phyloP scores from a whole-genome alignment of 2,113 vertebrate species.

The Mesembrinibis cayennensis region DNA sequence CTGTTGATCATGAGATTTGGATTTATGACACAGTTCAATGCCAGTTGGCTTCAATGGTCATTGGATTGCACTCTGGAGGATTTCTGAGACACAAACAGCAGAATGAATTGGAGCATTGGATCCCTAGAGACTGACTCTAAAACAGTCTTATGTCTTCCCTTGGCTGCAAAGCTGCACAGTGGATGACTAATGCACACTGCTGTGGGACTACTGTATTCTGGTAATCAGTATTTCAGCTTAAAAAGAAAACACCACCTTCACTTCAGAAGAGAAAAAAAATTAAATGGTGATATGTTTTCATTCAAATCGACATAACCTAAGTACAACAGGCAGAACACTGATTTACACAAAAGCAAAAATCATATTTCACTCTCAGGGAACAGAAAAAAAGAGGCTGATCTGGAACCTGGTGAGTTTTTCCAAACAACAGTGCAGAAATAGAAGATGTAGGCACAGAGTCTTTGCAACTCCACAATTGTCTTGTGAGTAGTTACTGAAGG shows the following conservation, averaged over 20 bases:
- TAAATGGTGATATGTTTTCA: neutral
- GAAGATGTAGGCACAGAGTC: neutral
- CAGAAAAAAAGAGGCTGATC: neutral
- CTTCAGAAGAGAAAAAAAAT: neutral
- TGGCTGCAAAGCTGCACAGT: neutral
- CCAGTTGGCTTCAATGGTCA: conserved; percentile 54
- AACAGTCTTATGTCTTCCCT: neutral
- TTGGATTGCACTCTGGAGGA: conserved; percentile 18
- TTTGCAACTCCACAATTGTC: neutral
- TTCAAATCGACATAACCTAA: neutral
- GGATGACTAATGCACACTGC: neutral
- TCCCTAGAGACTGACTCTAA: neutral
- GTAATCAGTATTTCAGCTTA: neutral
- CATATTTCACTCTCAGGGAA: neutral
- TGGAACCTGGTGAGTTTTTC: neutral
- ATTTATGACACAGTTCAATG: conserved; percentile 55
- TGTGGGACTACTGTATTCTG: neutral
- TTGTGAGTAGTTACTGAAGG: neutral
- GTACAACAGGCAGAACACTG: neutral
- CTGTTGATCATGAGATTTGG: conserved; percentile 2
- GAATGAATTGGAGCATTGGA: conserved; percentile 2
- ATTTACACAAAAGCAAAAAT: neutral
- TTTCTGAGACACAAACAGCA: conserved; percentile 28
- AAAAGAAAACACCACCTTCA: neutral
- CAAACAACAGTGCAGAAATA: neutral